Percentiles rank a stretch among this genome's conserved stretches.
These are phyloP conservation scores for Chrysoperla carnea DNA, from an alignment of 1,140 invertebrate genomes.

Conservation along the genomic window DNA sequence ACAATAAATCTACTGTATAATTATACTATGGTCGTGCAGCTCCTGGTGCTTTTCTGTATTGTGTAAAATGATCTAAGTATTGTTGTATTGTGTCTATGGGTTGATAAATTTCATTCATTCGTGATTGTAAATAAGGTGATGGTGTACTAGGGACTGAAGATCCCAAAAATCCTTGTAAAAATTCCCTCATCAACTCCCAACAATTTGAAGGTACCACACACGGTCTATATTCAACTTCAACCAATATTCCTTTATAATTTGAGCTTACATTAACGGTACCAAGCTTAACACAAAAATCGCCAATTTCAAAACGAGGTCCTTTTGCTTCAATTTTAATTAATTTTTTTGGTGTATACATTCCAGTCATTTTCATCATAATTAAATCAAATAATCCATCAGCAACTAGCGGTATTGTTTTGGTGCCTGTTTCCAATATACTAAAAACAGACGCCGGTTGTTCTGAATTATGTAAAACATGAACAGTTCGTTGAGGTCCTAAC, in stretches of 20 bases:
- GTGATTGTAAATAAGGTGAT: slow-evolving; percentile 43
- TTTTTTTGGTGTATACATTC: slow-evolving; percentile 77
- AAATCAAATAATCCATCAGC: slow-evolving; percentile 83
- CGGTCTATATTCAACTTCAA: slow-evolving; percentile 89
- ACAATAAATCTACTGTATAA: no score
- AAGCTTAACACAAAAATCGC: slow-evolving; percentile 87
- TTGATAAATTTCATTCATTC: slow-evolving; percentile 74
- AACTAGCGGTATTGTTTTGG: slow-evolving; percentile 67
- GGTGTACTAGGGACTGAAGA: slow-evolving; percentile 44
- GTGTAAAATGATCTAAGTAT: slow-evolving; percentile 87
- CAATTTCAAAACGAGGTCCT: slow-evolving; percentile 79
- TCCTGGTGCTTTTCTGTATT: slow-evolving; percentile 58
- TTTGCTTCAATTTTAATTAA: slow-evolving; percentile 74
- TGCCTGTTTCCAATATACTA: slow-evolving; percentile 74
- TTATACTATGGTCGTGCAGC: slow-evolving; percentile 1
- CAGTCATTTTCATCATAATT: slow-evolving; percentile 74
- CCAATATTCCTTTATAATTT: slow-evolving; percentile 84
- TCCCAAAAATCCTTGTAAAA: slow-evolving; percentile 81
- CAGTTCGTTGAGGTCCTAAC: slow-evolving; percentile 51
- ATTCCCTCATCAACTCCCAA: slow-evolving; percentile 84
- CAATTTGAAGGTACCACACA: slow-evolving; percentile 73
- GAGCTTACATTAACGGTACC: slow-evolving; percentile 84
- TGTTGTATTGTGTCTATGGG: slow-evolving; percentile 86
- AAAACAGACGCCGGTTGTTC: slow-evolving; percentile 91
- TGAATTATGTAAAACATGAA: slow-evolving; percentile 86